Base-by-base conservation (phyloP, 2,888 invertebrate genomes). In the Pyrrhopygopsis socrates region DNA sequence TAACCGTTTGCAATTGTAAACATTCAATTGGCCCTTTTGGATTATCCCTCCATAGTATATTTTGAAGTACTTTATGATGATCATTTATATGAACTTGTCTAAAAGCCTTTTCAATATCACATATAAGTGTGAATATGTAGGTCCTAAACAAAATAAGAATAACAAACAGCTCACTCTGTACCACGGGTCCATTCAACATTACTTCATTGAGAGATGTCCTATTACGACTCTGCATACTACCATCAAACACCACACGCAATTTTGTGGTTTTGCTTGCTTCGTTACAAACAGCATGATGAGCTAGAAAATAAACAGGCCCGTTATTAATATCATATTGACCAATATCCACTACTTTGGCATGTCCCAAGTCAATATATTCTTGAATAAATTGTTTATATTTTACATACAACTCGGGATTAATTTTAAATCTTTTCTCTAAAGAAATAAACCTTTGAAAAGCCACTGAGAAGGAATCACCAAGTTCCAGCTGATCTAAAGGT, bases 391-490 rank as follows among this genome's bases (percentile, higher is more conserved):
- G 50, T 67, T 77, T 81, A 67, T 84, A 84, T 34, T 63, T 6
- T 5, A 71, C 13, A 38, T 24, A 34, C 13, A 41, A 71, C 2
- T 1, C n/a, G 20, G 54, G 38, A 60, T 70, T 34, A 27, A 70
- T 13, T 18, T 45, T 13, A 45, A 45, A 45, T 18, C 4, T 45
- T 2, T 45, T 45, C 18, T 45, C 45, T 45, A 45, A 18, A 1
- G 45, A 6, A 50, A 80, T 30, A 78, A 88, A 88, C 65, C 90
- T 75, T 34, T 87, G 81, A 8, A 81, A 50, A 1, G 88, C 90
- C 13, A 78, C 54, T 20, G 86, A 79, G 68, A 89, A 89, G 1
- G 84, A 89, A 24, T 89, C 87, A 8, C 87, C 85, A 6, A 90
- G 30, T 22, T 85, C 71, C 13, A 91, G 38, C 15, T 90, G 65